Conservation (phyloP, 2,113 vertebrate species). For the Andinoacara biseriatus region DNA sequence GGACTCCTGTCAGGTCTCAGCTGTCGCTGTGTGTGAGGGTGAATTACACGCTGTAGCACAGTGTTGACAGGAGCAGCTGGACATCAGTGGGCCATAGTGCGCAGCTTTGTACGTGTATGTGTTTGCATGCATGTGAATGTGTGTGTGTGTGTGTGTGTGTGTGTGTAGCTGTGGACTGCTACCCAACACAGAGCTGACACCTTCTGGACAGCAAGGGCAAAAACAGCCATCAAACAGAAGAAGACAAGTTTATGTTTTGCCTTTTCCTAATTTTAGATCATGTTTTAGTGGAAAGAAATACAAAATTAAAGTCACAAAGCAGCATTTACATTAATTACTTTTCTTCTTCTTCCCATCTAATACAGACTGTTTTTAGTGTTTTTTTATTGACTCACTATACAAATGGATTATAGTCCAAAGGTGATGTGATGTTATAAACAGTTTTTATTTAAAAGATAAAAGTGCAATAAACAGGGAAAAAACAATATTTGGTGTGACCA, state of each 20-base stretch:
- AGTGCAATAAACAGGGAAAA: not conserved
- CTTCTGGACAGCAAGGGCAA: conserved; percentile 64
- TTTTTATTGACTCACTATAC: not conserved
- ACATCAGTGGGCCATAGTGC: conserved; percentile 68
- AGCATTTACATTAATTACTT: not conserved
- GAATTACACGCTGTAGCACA: conserved; percentile 72
- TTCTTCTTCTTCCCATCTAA: no score
- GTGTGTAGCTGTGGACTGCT: conserved; percentile 12
- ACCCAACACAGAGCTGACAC: conserved; percentile 70
- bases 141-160: no score
- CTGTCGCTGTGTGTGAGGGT: conserved; percentile 73
- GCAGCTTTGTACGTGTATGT: conserved; percentile 13
- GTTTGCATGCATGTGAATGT: not conserved
- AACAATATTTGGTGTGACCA: not conserved
- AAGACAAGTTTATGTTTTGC: not conserved
- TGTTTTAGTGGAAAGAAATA: not conserved
- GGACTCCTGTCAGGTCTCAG: conserved; percentile 67
- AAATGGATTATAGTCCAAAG: not conserved
- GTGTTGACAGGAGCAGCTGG: conserved; percentile 79
- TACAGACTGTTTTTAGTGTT: not conserved
- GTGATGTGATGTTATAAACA: not conserved
- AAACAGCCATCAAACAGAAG: conserved; percentile 24
- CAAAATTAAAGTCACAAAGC: not conserved
- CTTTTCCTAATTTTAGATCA: not conserved
- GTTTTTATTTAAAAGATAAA: not conserved